A percentile compares a stretch with the other conserved stretches of the same genome.
phyloP scores from a whole-genome alignment of 2,113 vertebrate species.

The Chionodraco myersi region DNA sequence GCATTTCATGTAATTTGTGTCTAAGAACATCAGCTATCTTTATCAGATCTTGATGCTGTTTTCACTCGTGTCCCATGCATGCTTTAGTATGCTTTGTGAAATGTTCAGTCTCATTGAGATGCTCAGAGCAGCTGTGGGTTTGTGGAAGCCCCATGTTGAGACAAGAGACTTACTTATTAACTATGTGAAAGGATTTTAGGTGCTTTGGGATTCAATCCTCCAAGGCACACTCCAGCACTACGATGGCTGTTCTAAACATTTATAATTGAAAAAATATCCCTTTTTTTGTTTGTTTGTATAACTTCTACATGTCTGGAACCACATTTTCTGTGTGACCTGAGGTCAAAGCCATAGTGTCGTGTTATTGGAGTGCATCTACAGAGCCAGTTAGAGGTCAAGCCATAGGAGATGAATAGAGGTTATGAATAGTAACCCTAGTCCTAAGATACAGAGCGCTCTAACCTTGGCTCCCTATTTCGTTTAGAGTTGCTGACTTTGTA shows the following conservation, averaged over 20 bases:
- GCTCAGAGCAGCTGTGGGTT: slow-evolving; percentile 35
- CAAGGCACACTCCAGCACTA: slow-evolving; percentile 16
- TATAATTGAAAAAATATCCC: slow-evolving; percentile 1
- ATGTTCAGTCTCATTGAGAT: slow-evolving; percentile 43
- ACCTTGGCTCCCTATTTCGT: slow-evolving; percentile 14
- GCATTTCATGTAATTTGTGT: slow-evolving; percentile 7
- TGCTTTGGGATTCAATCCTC: slow-evolving; percentile 45
- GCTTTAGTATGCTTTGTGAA: slow-evolving; percentile 26
- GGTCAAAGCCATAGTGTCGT: slow-evolving; percentile 16
- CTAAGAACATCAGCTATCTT: slow-evolving; percentile 15
- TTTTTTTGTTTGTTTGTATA: slow-evolving; percentile 32
- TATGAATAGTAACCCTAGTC: slow-evolving; percentile 47
- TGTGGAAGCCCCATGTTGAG: slow-evolving; percentile 29
- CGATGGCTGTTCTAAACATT: background rate
- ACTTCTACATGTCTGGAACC: slow-evolving; percentile 24
- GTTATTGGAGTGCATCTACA: slow-evolving; percentile 9
- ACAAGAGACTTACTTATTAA: slow-evolving; percentile 33
- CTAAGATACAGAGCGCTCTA: slow-evolving; percentile 12
- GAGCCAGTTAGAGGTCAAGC: slow-evolving; percentile 43
- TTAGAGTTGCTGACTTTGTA: slow-evolving; percentile 33
- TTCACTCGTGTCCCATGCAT: slow-evolving; percentile 14
- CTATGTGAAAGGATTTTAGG: slow-evolving; percentile 46
- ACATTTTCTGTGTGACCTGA: slow-evolving; percentile 14
- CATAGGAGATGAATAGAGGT: slow-evolving; percentile 33
- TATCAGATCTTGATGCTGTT: slow-evolving; percentile 9